Percentiles rank a stretch among this genome's conserved stretches.
These are phyloP conservation scores for Willisornis vidua DNA, from an alignment of 2,113 vertebrate genomes.

Conservation along the genomic window DNA sequence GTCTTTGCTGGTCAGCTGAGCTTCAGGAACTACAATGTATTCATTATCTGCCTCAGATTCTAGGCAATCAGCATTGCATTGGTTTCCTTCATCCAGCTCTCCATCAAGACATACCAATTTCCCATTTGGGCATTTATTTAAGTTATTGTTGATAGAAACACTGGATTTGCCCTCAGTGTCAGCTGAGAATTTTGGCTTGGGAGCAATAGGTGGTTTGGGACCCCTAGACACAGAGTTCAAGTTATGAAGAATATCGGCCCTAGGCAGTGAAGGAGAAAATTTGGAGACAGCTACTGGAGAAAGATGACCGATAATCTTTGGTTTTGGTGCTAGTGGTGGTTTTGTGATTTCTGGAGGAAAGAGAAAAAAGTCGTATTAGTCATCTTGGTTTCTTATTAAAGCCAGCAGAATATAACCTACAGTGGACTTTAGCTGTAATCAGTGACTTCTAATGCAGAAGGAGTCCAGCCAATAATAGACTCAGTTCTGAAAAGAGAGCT, in stretches of 20 bases:
- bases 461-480: neutral
- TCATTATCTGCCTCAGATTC: conserved; percentile 64
- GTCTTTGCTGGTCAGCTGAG: conserved; percentile 43
- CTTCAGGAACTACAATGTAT: conserved; percentile 59
- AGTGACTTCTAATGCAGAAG: neutral
- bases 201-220: conserved; percentile 88
- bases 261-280: conserved; percentile 84
- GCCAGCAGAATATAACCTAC: neutral
- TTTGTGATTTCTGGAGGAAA: conserved; percentile 86
- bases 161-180: conserved; percentile 73
- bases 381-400: neutral
- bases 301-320: conserved; percentile 81
- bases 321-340: conserved; percentile 87
- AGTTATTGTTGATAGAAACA: conserved; percentile 63
- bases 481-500: neutral
- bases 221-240: conserved; percentile 78
- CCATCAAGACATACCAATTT: conserved; percentile 74
- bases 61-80: conserved; percentile 13
- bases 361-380: conserved; percentile 64
- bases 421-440: neutral
- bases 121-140: conserved; percentile 83
- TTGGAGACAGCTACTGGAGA: conserved; percentile 73
- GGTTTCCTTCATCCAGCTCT: conserved; percentile 63
- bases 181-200: conserved; percentile 84
- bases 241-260: conserved; percentile 69